Percentiles rank a stretch among this genome's conserved stretches.
These are phyloP conservation scores for Nymphalis c-album DNA, from an alignment of 2,888 invertebrate species.

Conservation along the genomic window DNA sequence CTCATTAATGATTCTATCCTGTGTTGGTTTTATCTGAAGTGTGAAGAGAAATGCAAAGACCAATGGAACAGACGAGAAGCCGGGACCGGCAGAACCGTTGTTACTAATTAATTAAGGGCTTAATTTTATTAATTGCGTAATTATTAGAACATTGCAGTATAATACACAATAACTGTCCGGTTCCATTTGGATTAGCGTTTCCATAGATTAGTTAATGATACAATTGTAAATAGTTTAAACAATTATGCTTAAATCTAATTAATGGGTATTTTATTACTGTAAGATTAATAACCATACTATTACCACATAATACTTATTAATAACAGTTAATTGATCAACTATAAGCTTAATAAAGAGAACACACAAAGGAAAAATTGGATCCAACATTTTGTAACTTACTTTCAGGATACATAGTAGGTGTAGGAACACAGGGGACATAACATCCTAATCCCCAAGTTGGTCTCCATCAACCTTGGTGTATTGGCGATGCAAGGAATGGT, in stretches of 20 bases:
- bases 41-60: conserved; percentile 1
- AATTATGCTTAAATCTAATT: not conserved
- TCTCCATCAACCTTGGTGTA: too few species aligned
- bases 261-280: not conserved
- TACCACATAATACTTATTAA: too few species aligned
- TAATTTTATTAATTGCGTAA: conserved; percentile 29
- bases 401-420: too few species aligned
- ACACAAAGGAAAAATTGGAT: too few species aligned
- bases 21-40: conserved; percentile 5
- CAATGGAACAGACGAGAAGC: not conserved
- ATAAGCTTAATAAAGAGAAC: too few species aligned
- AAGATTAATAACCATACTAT: not conserved
- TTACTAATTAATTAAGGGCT: conserved; percentile 27
- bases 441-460: too few species aligned
- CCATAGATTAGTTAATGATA: conserved; percentile 11
- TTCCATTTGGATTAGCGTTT: conserved; percentile 19
- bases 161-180: not conserved
- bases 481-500: too few species aligned
- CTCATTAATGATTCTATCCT: conserved; percentile 14
- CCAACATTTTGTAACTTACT: too few species aligned
- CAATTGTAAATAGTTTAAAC: not conserved
- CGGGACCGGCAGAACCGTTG: not conserved
- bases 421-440: too few species aligned
- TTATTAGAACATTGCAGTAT: conserved; percentile 20
- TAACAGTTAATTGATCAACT: too few species aligned